Conservation (phyloP, 2,113 vertebrate genomes). For the Diphyllodes magnificus region DNA sequence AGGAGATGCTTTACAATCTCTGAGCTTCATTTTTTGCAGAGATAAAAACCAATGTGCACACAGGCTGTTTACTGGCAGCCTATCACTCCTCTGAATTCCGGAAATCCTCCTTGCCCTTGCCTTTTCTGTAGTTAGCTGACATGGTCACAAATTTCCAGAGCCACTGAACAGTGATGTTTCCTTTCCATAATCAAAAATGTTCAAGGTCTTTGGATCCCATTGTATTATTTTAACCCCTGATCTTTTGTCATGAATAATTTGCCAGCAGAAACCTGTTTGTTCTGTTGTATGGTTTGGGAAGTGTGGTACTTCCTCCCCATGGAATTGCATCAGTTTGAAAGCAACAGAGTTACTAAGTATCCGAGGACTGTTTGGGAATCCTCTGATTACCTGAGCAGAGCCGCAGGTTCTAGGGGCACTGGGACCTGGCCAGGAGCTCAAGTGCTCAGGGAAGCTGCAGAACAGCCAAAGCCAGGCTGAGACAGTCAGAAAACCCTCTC, state of each 20-base stretch:
- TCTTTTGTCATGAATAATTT: conserved; percentile 17
- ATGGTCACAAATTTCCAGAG: conserved; percentile 15
- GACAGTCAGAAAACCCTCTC: neutral
- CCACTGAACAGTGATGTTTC: neutral
- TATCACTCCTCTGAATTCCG: neutral
- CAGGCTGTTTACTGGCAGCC: neutral
- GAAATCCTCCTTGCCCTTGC: neutral
- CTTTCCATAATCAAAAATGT: conserved; percentile 16
- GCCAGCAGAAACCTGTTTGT: conserved; percentile 35
- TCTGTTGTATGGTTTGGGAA: neutral
- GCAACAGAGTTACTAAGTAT: neutral
- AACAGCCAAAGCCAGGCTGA: neutral
- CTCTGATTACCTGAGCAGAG: neutral
- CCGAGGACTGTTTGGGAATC: neutral
- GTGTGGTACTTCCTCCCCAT: conserved; percentile 11
- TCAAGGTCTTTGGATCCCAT: neutral
- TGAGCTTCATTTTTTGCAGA: neutral
- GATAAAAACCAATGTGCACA: neutral
- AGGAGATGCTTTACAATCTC: neutral
- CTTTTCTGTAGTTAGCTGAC: neutral
- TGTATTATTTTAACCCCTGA: conserved; percentile 6
- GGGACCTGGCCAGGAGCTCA: neutral
- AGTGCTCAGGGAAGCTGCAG: neutral
- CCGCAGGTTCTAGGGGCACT: neutral
- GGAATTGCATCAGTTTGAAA: neutral